Evolutionary conservation across 2,797 vertebrate species (phyloP), one percentile per base, ranked within the genome.

Genomic region (Pachyuromys duprasi): DNA sequence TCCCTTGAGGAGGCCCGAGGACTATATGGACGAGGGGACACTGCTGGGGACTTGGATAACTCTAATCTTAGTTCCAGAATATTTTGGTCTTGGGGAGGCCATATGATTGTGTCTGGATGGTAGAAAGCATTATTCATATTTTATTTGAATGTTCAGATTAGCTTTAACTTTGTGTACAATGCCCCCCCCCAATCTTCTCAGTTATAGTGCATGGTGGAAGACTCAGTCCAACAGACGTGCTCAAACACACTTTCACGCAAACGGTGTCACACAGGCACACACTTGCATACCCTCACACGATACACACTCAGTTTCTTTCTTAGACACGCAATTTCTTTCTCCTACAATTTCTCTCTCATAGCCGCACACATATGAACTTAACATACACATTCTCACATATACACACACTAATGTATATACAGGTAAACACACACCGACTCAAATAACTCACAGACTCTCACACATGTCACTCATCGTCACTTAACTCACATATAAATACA

Each of bases 61-160:
- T 88, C 86, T 17, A 22, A 0, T 42, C 57, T 42, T 78, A 95
- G 91, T 15, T 83, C 24, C 42, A 28, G 11, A 82, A 74, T 78
- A 57, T 69, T 63, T 89, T 26, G 45, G 76, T 28, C 72, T 87
- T 72, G 83, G 4, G 22, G 36, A 60, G n/a, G 15, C 7, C n/a
- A 55, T 92, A 67, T 55, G 33, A 13, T 57, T 75, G 14, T 31
- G 3, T n/a, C 8, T 93, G 55, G 15, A 65, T 45, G 22, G 36
- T 55, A 76, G 39, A 83, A 76, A 92, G 75, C 39, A 89, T 87
- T 62, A 87, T 20, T 80, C 12, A n/a, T 57, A n/a, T 31, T 55
- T 94, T 79, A 24, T 42, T 81, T 92, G 17, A 87, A 45, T 93
- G 91, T 92, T 95, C 45, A 78, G 9, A 70, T 94, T 86, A 69